These are phyloP conservation scores for Percina caprodes DNA, from an alignment of 2,113 vertebrate species.

Conservation along the genomic window DNA sequence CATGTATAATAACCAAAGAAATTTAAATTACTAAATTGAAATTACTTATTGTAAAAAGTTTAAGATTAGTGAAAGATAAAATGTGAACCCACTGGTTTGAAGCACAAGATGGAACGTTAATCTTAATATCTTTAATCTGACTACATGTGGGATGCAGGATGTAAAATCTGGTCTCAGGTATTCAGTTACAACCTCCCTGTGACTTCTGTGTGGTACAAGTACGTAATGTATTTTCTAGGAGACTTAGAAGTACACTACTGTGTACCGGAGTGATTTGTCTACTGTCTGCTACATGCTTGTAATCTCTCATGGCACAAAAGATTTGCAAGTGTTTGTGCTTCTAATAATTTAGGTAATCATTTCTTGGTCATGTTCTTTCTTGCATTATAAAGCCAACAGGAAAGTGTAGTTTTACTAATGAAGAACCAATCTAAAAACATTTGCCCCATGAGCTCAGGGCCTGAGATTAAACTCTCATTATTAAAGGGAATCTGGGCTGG, in stretches of 20 bases:
- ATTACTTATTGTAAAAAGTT: too few relatives aligned
- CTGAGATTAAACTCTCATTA: conserved; percentile 29
- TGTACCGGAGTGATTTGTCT: neutral
- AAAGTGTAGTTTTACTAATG: neutral
- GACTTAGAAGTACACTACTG: neutral
- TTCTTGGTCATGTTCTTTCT: neutral
- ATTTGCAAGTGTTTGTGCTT: neutral
- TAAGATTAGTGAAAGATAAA: too few relatives aligned
- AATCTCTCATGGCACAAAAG: neutral
- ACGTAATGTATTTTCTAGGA: too few relatives aligned
- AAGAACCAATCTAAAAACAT: neutral
- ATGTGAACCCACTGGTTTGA: too few relatives aligned
- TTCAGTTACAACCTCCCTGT: too few relatives aligned
- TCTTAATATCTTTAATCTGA: too few relatives aligned
- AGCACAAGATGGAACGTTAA: too few relatives aligned
- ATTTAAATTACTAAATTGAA: too few relatives aligned
- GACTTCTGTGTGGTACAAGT: too few relatives aligned
- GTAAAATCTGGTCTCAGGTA: too few relatives aligned
- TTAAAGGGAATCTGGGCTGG: neutral
- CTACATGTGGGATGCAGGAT: too few relatives aligned
- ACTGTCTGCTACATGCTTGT: neutral
- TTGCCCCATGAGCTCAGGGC: neutral
- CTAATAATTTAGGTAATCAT: neutral
- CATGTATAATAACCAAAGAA: too few relatives aligned
- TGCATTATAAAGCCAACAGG: neutral